Percentiles rank a stretch among this genome's conserved stretches.
These are phyloP conservation scores for Crotalus tigris DNA, from an alignment of 2,113 vertebrate genomes.

Conservation along the genomic window DNA sequence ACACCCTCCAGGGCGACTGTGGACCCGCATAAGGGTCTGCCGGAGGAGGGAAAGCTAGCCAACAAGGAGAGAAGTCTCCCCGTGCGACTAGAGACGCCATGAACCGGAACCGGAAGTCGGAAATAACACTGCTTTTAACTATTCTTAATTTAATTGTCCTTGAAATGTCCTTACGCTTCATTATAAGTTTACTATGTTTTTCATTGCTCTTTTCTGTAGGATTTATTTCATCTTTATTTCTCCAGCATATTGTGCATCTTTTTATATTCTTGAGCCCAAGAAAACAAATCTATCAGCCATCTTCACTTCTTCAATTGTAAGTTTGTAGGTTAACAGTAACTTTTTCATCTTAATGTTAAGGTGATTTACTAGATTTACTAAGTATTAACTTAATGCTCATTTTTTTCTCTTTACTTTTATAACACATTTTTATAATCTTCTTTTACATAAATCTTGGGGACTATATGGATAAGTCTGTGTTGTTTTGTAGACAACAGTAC, in stretches of 20 bases:
- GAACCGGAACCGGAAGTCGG: too few relatives aligned
- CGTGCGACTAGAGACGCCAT: too few relatives aligned
- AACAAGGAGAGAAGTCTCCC: too few relatives aligned
- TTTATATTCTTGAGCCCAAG: not conserved
- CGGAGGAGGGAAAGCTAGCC: too few relatives aligned
- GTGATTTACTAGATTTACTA: not conserved
- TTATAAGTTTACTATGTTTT: not conserved
- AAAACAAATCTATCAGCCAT: not conserved
- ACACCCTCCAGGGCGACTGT: too few relatives aligned
- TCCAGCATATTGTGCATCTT: not conserved
- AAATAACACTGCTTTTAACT: not conserved
- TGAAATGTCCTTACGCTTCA: not conserved
- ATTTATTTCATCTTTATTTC: not conserved
- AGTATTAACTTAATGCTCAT: not conserved
- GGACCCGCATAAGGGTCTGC: too few relatives aligned
- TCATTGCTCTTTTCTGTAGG: not conserved
- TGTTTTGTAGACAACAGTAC: not conserved
- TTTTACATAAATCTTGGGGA: not conserved
- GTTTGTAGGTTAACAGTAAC: not conserved
- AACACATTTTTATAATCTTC: not conserved
- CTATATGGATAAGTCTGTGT: not conserved
- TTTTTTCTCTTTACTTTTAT: not conserved
- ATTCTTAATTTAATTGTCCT: not conserved
- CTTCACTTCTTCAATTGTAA: not conserved
- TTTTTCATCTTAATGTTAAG: not conserved